Percentiles rank a stretch among this genome's conserved stretches.
Conservation (phyloP, 2,888 invertebrate species). For the Cloeon dipterum region DNA sequence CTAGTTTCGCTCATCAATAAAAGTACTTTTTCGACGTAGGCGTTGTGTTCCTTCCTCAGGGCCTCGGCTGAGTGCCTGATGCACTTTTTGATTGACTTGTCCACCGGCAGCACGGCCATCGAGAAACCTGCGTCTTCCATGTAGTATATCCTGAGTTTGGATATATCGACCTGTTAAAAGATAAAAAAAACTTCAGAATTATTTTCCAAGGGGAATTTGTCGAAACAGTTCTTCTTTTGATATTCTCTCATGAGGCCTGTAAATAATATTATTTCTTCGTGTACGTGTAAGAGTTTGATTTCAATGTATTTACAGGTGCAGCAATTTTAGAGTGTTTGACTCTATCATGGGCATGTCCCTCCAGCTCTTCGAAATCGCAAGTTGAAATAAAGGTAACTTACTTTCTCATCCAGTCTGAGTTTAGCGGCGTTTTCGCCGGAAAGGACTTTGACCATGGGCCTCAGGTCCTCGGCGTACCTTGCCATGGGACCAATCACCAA, state of each 20-base stretch:
- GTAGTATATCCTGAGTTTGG: slow-evolving; percentile 29
- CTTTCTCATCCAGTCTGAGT: slow-evolving; percentile 26
- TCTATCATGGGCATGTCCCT: neutral
- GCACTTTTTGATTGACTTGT: slow-evolving; percentile 24
- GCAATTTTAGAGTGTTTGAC: too few relatives aligned
- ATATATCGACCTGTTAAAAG: slow-evolving; percentile 17
- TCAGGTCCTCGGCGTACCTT: neutral
- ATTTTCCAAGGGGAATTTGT: slow-evolving; percentile 2
- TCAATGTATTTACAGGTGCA: too few relatives aligned
- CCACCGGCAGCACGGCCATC: slow-evolving; percentile 25
- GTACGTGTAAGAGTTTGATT: too few relatives aligned
- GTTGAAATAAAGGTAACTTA: slow-evolving; percentile 16
- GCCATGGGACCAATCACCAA: slow-evolving; percentile 27
- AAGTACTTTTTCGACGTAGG: slow-evolving; percentile 19
- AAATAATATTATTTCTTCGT: neutral
- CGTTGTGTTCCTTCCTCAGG: slow-evolving; percentile 23
- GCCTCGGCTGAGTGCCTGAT: slow-evolving; percentile 25
- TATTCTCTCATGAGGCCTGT: neutral
- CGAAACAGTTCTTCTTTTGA: neutral
- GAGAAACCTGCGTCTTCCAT: slow-evolving; percentile 34
- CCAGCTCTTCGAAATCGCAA: too few relatives aligned
- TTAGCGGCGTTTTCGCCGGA: slow-evolving; percentile 10
- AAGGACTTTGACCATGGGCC: neutral
- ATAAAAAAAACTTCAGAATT: neutral
- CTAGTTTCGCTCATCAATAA: too few relatives aligned